Evolutionary conservation across 2,888 invertebrate species (phyloP), one percentile per base, ranked within the genome.

Genomic region (Nowickia ferox): DNA sequence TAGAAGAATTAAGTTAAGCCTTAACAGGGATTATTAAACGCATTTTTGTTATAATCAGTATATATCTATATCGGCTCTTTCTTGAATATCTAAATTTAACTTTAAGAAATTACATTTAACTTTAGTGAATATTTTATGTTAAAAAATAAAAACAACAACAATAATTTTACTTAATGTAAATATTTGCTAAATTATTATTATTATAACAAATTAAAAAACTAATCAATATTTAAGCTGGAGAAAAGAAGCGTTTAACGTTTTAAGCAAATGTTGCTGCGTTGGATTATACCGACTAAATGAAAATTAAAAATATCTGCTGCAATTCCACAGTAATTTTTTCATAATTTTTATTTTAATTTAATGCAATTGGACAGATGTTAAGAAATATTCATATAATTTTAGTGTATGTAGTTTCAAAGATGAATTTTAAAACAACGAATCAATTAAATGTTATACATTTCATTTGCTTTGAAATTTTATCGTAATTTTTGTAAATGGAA

Each of bases 101-200:
- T 38, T 61, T 74, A 74, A 61, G 13, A 10, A 66, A 68, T 68
- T 75, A 75, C 69, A 46, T 63, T 61, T 55, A 46, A 55, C 1
- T 46, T 38, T n/a, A 40, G 69, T 40, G 5, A 9, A 78, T 71
- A 75, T 75, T 68, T 59, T 74, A 74, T 80, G 8, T 80, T 51
- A 40, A 53, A 63, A 68, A 17, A 51, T 6, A 30, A 6, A 88
- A 86, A 86, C 30, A 53, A 57, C 51, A 84, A 75, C 6, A 68
- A 69, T 75, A 71, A 79, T 90, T 89, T 88, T 91, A 90, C 91
- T 90, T 91, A 91, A 90, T 90, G 90, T 90, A 90, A 88, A 90
- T 90, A 91, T 87, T 74, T 87, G 77, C 72, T 75, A 77, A 57
- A 74, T 66, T 53, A 57, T 66, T 69, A 51, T 63, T 66, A 15